Base-by-base conservation (phyloP, 2,797 vertebrate genomes). In the Picus viridis region DNA sequence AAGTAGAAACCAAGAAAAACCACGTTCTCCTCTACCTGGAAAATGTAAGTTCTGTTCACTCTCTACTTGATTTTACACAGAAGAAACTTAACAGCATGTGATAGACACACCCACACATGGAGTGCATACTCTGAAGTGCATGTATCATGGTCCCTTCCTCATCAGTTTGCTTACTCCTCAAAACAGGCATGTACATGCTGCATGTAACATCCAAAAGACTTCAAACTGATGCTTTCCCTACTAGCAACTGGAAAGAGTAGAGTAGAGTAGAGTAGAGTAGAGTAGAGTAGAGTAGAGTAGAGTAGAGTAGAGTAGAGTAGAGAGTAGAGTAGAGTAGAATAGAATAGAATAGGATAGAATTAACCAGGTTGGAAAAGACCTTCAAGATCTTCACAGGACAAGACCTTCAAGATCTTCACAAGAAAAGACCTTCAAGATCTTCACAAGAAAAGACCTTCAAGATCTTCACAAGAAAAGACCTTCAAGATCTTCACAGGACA, bases 1-100 rank as follows among this genome's bases (percentile, higher is more conserved):
- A 93, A 83, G 86, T 80, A 57, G 96, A 97, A 91, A 95, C 70
- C 74, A 97, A 97, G 96, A 88, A 92, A 77, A 95, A 70, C 19
- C 96, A 96, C 1, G 12, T 96, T 29, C 78, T 97, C 47, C 86
- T 96, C 57, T 96, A 95, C n/a, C 79, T 97, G 53, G 76, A 96
- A 87, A 94, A 90, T 26, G 94, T 97, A 92, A 95, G 96, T 97
- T 92, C 62, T 70, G 26, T 68, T 76, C n/a, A 8, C 30, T 63
- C 2, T 22, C 24, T 34, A 23, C 90, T 77, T 75, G 12, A 26
- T 82, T 91, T 82, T 82, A 29, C 57, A 57, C 15, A n/a, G 41
- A 75, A 19, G 23, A 19, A 56, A 29, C 34, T n/a, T 85, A 89
- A 49, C 9, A 58, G 12, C 32, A 63, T 73, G 23, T 58, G 61